Base-by-base conservation (phyloP, 2,113 vertebrate species). In the Athene cunicularia region DNA sequence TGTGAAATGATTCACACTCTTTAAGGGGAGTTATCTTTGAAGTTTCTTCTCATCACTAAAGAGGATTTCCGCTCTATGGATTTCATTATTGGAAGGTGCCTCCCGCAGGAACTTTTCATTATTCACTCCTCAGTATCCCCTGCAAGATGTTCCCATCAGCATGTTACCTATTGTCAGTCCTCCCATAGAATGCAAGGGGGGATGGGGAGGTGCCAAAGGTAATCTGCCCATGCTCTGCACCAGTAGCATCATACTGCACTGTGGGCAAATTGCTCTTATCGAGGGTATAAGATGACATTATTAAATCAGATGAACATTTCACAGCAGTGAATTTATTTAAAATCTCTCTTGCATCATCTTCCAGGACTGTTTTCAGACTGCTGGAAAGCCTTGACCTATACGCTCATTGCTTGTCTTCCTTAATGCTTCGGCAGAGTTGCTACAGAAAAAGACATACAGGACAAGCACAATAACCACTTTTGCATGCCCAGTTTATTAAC, bases 81-180 rank as follows among this genome's bases (percentile, higher is more conserved):
- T 84, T 81, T 85, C 87, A 82, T 95, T 97, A 87, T 87, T 95
- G 73, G 45, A 80, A 75, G 68, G 26, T 91, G 56, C 84, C 86
- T 96, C 87, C 91, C 93, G 88, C 87, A 96, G 91, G 41, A 95
- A 30, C 58, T 87, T 79, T 85, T 91, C 83, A 89, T 84, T 95
- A 76, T 91, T 95, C 80, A 79, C 33, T 56, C 60, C 83, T 73
- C 67, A 63, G 50, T 76, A 70, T 22, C 37, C 64, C 18, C 73
- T 74, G 43, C 64, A 85, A 77, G 73, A 85, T n/a, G 87, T 89
- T 81, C 56, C 56, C 77, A 91, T 89, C 73, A 89, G 73, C 43
- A 17, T 75, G 70, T 87, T 68, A 81, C 76, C 77, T 79, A 87
- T 91, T 96, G 93, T 96, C 77, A 88, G 4, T 60, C 81, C 92